Evolutionary conservation across 2,113 vertebrate genomes (phyloP).

Genomic region (Papio anubis): DNA sequence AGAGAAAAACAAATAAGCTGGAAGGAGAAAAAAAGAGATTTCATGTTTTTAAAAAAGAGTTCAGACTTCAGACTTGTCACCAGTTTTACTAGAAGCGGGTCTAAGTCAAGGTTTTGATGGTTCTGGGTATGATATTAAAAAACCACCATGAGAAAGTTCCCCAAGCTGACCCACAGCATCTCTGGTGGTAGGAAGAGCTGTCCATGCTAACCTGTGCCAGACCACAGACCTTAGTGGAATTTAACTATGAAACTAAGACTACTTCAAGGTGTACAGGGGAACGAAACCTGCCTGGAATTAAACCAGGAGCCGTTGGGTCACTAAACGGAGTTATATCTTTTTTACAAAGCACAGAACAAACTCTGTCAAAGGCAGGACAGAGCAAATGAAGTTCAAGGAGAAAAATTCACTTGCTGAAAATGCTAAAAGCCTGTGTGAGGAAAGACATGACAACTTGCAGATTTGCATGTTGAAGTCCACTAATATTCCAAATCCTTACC

Average conservation of each 20-base stretch:
- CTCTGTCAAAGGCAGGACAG: neutral
- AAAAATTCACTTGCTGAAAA: conserved; percentile 33
- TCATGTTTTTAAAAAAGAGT: neutral
- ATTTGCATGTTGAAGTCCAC: neutral
- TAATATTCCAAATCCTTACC: neutral
- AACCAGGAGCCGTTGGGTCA: neutral
- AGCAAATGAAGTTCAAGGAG: conserved; percentile 27
- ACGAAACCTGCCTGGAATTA: neutral
- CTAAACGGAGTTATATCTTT: neutral
- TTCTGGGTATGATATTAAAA: neutral
- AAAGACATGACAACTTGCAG: conserved; percentile 15
- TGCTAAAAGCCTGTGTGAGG: neutral
- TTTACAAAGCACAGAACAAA: neutral
- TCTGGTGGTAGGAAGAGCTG: neutral
- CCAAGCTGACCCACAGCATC: neutral
- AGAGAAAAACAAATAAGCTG: neutral
- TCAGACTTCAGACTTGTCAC: neutral
- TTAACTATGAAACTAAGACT: neutral
- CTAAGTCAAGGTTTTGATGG: neutral
- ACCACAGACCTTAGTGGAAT: neutral
- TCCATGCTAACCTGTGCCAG: neutral
- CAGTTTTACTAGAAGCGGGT: neutral
- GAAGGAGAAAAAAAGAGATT: neutral
- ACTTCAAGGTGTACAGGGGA: neutral
- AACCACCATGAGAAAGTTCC: neutral